Evolutionary conservation across 1,140 invertebrate genomes (phyloP).

Genomic region (Hestina assimilis): DNA sequence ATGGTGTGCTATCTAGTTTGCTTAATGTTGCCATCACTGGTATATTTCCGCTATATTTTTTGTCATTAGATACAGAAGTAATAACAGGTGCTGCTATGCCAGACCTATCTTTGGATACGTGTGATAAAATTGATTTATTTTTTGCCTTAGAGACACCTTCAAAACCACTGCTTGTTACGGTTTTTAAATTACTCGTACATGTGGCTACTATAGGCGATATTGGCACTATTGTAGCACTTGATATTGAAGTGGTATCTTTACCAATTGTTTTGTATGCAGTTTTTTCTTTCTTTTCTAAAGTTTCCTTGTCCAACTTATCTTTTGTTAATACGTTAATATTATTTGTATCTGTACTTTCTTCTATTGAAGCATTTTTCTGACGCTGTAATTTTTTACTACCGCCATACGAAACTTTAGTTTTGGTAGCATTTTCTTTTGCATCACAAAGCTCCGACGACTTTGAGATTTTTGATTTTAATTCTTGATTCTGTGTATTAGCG

Average conservation of each 20-base stretch:
- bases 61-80: neutral
- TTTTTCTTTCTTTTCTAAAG: constrained; percentile 7
- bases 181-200: too few relatives aligned
- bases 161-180: too few relatives aligned
- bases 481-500: neutral
- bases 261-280: neutral
- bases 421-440: neutral
- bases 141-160: neutral
- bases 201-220: too few relatives aligned
- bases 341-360: constrained; percentile 26
- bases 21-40: neutral
- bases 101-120: neutral
- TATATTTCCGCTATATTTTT: neutral
- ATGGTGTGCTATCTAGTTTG: constrained; percentile 1
- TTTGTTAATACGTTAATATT: neutral
- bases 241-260: neutral
- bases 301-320: neutral
- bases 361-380: constrained; percentile 43
- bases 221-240: neutral
- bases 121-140: constrained; percentile 4
- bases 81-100: constrained; percentile 1
- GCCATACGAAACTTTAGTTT: constrained; percentile 12
- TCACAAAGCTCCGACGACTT: neutral
- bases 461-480: neutral
- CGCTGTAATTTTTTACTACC: constrained; percentile 48